Evolutionary conservation across 2,888 invertebrate species (phyloP).

Genomic region (Habrosyne pyritoides): DNA sequence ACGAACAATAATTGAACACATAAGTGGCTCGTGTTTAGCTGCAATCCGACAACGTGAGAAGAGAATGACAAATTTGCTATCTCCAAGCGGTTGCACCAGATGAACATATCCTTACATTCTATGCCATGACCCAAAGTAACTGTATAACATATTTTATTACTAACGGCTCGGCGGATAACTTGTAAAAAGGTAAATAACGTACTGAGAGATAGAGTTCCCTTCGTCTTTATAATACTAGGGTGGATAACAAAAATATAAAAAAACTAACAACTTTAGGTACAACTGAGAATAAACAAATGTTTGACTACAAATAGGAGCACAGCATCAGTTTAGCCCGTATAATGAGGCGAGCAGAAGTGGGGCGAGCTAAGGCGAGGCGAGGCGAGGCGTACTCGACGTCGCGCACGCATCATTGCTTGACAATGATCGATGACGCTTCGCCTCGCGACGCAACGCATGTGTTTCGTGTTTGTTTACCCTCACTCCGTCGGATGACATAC

Average conservation of each 20-base stretch:
- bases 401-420: conserved; percentile 22
- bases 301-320: background rate
- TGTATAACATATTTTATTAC: too few species aligned
- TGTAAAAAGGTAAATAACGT: too few species aligned
- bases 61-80: too few species aligned
- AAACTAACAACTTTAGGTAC: background rate
- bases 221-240: too few species aligned
- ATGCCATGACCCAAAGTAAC: too few species aligned
- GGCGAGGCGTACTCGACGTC: conserved; percentile 1
- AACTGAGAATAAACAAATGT: background rate
- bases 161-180: too few species aligned
- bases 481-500: background rate
- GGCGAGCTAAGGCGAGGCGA: background rate
- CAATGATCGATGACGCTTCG: conserved; percentile 39
- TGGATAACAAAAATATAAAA: background rate
- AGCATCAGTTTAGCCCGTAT: background rate
- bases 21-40: too few species aligned
- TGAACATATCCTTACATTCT: too few species aligned
- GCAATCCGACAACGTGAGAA: too few species aligned
- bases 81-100: too few species aligned
- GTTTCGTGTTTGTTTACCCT: background rate
- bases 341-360: background rate
- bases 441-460: conserved; percentile 5
- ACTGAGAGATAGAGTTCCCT: too few species aligned
- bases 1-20: too few species aligned